phyloP scores from a whole-genome alignment of 2,888 invertebrate species.

The Holacanthella duospinosa region DNA sequence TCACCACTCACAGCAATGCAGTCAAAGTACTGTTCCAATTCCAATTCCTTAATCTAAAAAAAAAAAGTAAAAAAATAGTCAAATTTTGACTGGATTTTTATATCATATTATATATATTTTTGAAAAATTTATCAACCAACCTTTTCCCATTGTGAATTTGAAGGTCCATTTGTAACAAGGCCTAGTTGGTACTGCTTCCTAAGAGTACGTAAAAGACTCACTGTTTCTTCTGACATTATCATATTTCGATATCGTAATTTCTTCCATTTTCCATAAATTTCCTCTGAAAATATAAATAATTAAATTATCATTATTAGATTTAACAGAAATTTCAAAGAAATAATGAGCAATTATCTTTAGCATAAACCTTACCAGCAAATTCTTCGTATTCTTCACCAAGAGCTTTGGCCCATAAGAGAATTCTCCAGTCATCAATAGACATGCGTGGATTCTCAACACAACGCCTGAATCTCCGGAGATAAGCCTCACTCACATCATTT shows the following conservation, averaged over 20 bases:
- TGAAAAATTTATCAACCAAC: conserved; percentile 43
- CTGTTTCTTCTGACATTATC: conserved; percentile 56
- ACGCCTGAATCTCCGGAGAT: conserved; percentile 63
- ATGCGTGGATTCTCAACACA: conserved; percentile 67
- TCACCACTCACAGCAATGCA: conserved; percentile 36
- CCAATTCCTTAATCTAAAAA: conserved; percentile 35
- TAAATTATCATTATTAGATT: background rate
- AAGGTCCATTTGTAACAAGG: conserved; percentile 76
- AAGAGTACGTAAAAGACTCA: conserved; percentile 57
- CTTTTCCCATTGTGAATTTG: conserved; percentile 81
- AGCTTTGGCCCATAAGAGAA: conserved; percentile 64
- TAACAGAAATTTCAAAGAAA: background rate
- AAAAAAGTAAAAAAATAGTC: conserved; percentile 13
- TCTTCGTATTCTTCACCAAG: conserved; percentile 61
- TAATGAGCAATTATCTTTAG: background rate
- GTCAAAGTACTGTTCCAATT: conserved; percentile 36
- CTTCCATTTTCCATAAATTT: conserved; percentile 66
- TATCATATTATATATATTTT: background rate
- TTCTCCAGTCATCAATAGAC: conserved; percentile 65
- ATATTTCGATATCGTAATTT: conserved; percentile 66
- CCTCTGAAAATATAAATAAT: conserved; percentile 43
- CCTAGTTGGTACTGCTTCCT: conserved; percentile 60
- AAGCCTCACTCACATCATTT: conserved; percentile 54
- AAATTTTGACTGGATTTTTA: background rate
- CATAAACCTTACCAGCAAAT: conserved; percentile 52